These are phyloP conservation scores for Drosophila hydei DNA, from an alignment of 1,140 invertebrate genomes.

Conservation along the genomic window DNA sequence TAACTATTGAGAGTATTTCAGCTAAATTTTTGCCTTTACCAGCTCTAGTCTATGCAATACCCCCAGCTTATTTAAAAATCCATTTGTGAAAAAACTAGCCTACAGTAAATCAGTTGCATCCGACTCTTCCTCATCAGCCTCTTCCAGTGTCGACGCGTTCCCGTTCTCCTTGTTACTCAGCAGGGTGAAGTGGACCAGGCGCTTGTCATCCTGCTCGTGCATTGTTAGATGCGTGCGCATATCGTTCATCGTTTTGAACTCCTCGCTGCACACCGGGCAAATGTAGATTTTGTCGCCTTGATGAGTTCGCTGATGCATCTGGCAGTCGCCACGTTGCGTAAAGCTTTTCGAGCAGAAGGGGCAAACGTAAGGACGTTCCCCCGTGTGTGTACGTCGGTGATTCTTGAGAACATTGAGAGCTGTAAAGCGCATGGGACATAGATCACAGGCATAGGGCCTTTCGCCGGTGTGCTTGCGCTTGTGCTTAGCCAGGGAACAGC, in stretches of 20 bases:
- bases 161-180: conserved; percentile 69
- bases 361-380: conserved; percentile 87
- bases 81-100: conserved; percentile 29
- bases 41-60: conserved; percentile 7
- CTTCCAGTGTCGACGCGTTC: conserved; percentile 32
- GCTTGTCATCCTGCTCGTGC: conserved; percentile 65
- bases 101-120: conserved; percentile 46
- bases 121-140: conserved; percentile 40
- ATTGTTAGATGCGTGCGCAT: conserved; percentile 62
- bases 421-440: conserved; percentile 92
- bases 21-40: not conserved
- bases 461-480: conserved; percentile 89
- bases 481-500: conserved; percentile 89
- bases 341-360: conserved; percentile 85
- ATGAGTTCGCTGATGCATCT: conserved; percentile 91
- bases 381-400: conserved; percentile 89
- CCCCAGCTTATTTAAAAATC: conserved; percentile 20
- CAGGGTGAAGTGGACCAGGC: conserved; percentile 59
- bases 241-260: conserved; percentile 68
- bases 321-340: conserved; percentile 85
- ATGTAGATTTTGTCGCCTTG: conserved; percentile 92
- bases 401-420: conserved; percentile 87
- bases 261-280: conserved; percentile 92
- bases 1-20: not conserved
- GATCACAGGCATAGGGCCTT: conserved; percentile 91